phyloP scores from a whole-genome alignment of 53 echinoderm and acorn worm genomes.

The Apostichopus leukothele region DNA sequence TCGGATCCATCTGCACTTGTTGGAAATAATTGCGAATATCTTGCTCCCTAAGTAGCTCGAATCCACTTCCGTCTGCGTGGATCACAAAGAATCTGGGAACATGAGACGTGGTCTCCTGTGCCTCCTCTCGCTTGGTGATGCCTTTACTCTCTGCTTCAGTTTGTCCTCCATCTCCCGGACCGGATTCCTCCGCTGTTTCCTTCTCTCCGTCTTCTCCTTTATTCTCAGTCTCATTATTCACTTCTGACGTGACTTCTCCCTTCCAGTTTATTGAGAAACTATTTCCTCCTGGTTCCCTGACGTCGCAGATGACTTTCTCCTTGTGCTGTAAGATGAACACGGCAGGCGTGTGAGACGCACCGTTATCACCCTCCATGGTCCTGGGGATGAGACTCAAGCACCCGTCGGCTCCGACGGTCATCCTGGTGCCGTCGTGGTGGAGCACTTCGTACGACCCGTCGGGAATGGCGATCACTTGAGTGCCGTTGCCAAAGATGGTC shows the following conservation, averaged over 20 bases:
- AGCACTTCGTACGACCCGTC: slow-evolving; percentile 92
- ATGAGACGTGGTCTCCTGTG: slow-evolving; percentile 41
- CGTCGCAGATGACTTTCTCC: slow-evolving; percentile 60
- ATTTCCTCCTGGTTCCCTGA: slow-evolving; percentile 66
- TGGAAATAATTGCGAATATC: slow-evolving; percentile 68
- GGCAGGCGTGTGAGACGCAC: slow-evolving; percentile 45
- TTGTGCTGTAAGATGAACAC: slow-evolving; percentile 79
- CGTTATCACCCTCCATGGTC: slow-evolving; percentile 43
- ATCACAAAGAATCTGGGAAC: slow-evolving; percentile 88
- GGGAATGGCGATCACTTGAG: slow-evolving; percentile 85
- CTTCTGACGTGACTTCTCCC: slow-evolving; percentile 61
- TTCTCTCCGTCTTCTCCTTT: slow-evolving; percentile 38
- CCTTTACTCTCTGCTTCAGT: neutral
- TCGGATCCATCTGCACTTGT: slow-evolving; percentile 72
- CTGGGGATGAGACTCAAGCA: slow-evolving; percentile 65
- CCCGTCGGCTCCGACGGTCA: slow-evolving; percentile 76
- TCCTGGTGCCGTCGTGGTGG: slow-evolving; percentile 75
- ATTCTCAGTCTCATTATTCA: slow-evolving; percentile 25
- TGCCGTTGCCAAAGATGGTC: slow-evolving; percentile 91
- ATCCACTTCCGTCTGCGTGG: slow-evolving; percentile 80
- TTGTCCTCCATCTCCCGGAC: too few relatives aligned
- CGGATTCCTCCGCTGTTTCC: neutral
- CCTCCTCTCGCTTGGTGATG: neutral
- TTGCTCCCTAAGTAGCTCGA: slow-evolving; percentile 69
- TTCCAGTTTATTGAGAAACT: slow-evolving; percentile 72